These are phyloP conservation scores for Choristoneura fumiferana DNA, from an alignment of 1,140 invertebrate genomes.

Conservation along the genomic window DNA sequence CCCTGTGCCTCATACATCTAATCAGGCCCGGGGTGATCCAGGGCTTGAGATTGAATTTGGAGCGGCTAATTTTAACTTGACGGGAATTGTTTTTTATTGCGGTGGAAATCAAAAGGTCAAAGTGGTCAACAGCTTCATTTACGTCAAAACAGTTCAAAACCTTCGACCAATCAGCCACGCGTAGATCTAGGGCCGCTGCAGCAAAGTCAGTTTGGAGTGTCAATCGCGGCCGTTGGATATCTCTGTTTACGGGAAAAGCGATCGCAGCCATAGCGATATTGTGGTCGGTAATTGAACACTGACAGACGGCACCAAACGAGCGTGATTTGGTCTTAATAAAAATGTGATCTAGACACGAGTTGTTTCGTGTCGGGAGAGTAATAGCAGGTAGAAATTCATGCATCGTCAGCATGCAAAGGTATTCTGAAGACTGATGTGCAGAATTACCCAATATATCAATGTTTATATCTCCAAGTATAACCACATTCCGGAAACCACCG, in stretches of 20 bases:
- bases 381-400: not conserved
- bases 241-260: not conserved
- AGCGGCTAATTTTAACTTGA: not conserved
- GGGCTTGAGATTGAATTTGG: not conserved
- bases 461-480: not conserved
- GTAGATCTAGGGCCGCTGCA: not conserved
- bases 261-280: not conserved
- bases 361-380: not conserved
- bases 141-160: not conserved
- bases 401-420: not conserved
- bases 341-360: not conserved
- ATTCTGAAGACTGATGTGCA: not conserved
- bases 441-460: not conserved
- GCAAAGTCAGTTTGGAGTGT: not conserved
- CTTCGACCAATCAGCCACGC: not conserved
- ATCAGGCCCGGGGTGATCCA: constrained; percentile 18
- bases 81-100: not conserved
- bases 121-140: not conserved
- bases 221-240: not conserved
- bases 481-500: not conserved
- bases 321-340: not conserved
- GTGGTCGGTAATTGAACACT: not conserved
- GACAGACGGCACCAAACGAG: not conserved
- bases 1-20: constrained; percentile 10
- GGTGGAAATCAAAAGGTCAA: not conserved